Percentiles rank a stretch among this genome's conserved stretches.
phyloP scores from a whole-genome alignment of 2,888 invertebrate genomes.

The Carabus problematicus region DNA sequence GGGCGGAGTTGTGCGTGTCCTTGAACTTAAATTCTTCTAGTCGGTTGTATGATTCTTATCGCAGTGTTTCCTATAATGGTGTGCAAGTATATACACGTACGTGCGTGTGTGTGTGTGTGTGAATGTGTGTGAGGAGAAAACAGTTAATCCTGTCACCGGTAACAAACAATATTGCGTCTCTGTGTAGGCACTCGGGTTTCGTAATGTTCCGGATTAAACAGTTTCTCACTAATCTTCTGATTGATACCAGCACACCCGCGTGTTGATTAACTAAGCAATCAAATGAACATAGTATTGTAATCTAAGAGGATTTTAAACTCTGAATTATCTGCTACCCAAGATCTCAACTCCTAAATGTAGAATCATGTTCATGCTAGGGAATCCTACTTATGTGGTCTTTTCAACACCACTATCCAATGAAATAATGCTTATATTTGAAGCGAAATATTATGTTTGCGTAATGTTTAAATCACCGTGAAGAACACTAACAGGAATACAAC shows the following conservation, averaged over 20 bases:
- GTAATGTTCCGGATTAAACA: slow-evolving; percentile 25
- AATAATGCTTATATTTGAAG: neutral
- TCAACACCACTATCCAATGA: neutral
- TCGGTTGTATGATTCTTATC: slow-evolving; percentile 31
- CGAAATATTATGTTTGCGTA: too few species aligned
- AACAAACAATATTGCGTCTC: slow-evolving; percentile 17
- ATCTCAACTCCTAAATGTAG: slow-evolving; percentile 17
- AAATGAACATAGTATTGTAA: slow-evolving; percentile 18
- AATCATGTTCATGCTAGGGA: neutral
- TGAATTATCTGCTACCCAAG: slow-evolving; percentile 33
- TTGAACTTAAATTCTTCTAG: slow-evolving; percentile 24
- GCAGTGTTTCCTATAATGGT: slow-evolving; percentile 13
- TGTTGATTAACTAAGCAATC: slow-evolving; percentile 34
- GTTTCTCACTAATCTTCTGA: slow-evolving; percentile 17
- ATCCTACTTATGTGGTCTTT: neutral
- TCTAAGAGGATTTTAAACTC: slow-evolving; percentile 35
- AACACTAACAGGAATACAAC: too few species aligned
- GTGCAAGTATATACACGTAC: neutral
- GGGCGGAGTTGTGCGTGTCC: neutral
- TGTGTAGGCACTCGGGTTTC: slow-evolving; percentile 18
- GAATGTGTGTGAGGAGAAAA: slow-evolving; percentile 10
- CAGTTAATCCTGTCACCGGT: slow-evolving; percentile 28
- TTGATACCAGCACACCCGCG: slow-evolving; percentile 19
- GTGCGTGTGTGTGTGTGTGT: neutral
- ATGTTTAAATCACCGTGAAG: too few species aligned